Percentiles rank a stretch among this genome's conserved stretches.
phyloP scores from a whole-genome alignment of 2,888 invertebrate genomes.

The Crepidodera aurea region DNA sequence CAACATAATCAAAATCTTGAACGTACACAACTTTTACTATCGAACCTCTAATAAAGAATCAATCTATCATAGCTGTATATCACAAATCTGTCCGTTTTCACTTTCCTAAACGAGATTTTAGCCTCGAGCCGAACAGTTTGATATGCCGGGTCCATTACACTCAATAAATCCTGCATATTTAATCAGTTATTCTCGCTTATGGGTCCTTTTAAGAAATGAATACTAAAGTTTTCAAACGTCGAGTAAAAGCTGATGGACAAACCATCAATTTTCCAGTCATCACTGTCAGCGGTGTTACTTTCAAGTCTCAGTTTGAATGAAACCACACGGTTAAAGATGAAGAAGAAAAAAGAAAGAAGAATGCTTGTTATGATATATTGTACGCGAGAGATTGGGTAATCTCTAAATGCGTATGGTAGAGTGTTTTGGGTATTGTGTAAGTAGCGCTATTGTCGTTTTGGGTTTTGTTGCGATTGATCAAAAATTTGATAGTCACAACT shows the following conservation, averaged over 20 bases:
- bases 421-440: conserved; percentile 16
- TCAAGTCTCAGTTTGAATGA: conserved; percentile 37
- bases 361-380: conserved; percentile 41
- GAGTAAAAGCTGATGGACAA: conserved; percentile 42
- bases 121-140: conserved; percentile 25
- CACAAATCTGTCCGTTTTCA: conserved; percentile 29
- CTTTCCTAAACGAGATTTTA: conserved; percentile 26
- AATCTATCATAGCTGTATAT: conserved; percentile 21
- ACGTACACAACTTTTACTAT: too few species aligned
- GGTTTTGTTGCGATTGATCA: conserved; percentile 5
- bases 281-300: conserved; percentile 48
- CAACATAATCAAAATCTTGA: too few species aligned
- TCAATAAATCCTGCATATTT: conserved; percentile 39
- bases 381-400: conserved; percentile 19
- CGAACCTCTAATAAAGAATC: conserved; percentile 27
- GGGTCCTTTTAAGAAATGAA: conserved; percentile 33
- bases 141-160: conserved; percentile 34
- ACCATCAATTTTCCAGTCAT: conserved; percentile 53
- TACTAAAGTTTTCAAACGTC: conserved; percentile 38
- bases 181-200: conserved; percentile 39
- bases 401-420: conserved; percentile 16
- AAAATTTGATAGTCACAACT: conserved; percentile 7
- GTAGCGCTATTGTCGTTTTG: conserved; percentile 15
- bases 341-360: conserved; percentile 13
- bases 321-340: conserved; percentile 20